These are phyloP conservation scores for Parnassius apollo DNA, from an alignment of 2,888 invertebrate species.

Conservation along the genomic window DNA sequence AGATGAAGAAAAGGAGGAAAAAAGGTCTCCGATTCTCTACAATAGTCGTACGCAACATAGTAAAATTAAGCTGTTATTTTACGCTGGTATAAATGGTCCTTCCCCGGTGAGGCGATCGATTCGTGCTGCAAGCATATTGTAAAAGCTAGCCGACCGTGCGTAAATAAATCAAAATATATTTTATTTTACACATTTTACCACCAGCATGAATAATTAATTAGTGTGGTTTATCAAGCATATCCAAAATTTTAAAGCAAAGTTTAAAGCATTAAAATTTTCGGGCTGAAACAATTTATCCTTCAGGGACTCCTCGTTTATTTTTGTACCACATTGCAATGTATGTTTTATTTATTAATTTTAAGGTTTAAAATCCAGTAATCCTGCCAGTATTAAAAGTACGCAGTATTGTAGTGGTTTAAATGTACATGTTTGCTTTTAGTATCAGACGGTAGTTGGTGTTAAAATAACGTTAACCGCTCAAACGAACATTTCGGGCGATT, in stretches of 20 bases:
- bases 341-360: constrained; percentile 5
- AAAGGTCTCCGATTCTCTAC: too few species aligned
- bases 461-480: constrained; percentile 17
- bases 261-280: constrained; percentile 5
- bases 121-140: too few species aligned
- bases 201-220: constrained; percentile 17
- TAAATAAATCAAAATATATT: too few species aligned
- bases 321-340: constrained; percentile 3
- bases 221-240: constrained; percentile 1
- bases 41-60: too few species aligned
- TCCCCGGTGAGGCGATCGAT: too few species aligned
- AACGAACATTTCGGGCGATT: constrained; percentile 24
- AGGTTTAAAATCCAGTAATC: constrained; percentile 14
- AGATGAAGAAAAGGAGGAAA: too few species aligned
- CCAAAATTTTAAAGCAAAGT: constrained; percentile 2
- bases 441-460: constrained; percentile 20
- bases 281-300: constrained; percentile 5
- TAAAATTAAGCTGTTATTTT: too few species aligned
- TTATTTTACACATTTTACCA: background rate
- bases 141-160: too few species aligned
- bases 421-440: constrained; percentile 15
- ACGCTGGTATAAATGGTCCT: too few species aligned
- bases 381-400: constrained; percentile 1
- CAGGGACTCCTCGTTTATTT: constrained; percentile 1
- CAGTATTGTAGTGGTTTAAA: constrained; percentile 6